Conservation (phyloP, 1,140 invertebrate species). For the Temnothorax longispinosus region DNA sequence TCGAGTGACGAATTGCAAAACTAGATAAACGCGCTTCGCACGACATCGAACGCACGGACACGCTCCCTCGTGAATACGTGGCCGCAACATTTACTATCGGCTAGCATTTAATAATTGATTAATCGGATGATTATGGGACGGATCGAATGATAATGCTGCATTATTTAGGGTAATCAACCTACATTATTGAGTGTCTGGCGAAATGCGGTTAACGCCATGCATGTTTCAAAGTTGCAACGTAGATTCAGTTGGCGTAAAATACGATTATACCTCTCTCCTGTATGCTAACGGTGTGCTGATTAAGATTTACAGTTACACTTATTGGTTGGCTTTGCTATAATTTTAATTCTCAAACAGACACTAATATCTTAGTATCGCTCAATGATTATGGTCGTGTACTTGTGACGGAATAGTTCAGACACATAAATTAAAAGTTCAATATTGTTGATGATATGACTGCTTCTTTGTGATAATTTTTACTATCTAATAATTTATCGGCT, state of each 20-base stretch:
- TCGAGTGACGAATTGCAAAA: slow-evolving; percentile 69
- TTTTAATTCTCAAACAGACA: not conserved
- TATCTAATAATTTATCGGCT: not conserved
- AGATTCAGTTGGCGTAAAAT: not conserved
- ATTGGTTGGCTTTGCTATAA: too few species aligned
- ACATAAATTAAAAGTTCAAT: not conserved
- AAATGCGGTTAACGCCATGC: slow-evolving; percentile 56
- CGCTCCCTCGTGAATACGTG: slow-evolving; percentile 55
- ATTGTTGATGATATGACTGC: not conserved
- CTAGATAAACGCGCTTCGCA: slow-evolving; percentile 71
- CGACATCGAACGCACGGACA: slow-evolving; percentile 38
- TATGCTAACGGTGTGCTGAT: not conserved
- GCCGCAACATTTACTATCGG: slow-evolving; percentile 67
- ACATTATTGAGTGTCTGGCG: slow-evolving; percentile 67
- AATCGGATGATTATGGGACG: slow-evolving; percentile 71
- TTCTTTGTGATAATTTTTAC: not conserved
- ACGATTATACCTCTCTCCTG: not conserved
- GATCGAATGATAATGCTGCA: slow-evolving; percentile 73
- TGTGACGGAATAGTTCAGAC: not conserved
- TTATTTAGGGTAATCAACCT: slow-evolving; percentile 71
- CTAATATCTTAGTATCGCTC: not conserved
- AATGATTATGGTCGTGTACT: not conserved
- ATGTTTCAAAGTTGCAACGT: slow-evolving; percentile 51
- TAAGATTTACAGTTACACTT: slow-evolving; percentile 33
- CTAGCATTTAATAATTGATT: slow-evolving; percentile 69